These are phyloP conservation scores for Hedychridium roseum DNA, from an alignment of 2,888 invertebrate genomes.

Conservation along the genomic window DNA sequence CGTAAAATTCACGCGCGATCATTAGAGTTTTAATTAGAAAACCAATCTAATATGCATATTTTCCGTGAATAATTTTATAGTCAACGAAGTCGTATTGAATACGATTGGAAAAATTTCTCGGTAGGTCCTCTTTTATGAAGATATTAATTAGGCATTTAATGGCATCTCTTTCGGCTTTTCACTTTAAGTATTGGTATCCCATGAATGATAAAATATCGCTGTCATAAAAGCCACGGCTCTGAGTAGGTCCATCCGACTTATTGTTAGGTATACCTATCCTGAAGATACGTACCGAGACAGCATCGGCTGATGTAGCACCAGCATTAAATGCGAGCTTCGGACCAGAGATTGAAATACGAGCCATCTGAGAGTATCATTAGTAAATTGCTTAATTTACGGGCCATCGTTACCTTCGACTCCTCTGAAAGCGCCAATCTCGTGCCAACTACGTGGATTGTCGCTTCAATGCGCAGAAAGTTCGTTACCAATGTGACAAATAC, in stretches of 20 bases:
- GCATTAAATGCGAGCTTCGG: constrained; percentile 52
- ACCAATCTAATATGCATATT: too few species aligned
- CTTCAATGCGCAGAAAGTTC: too few species aligned
- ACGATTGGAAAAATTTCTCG: constrained; percentile 5
- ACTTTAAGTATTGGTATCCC: constrained; percentile 46
- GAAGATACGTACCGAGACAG: constrained; percentile 20
- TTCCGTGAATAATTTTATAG: too few species aligned
- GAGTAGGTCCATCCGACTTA: constrained; percentile 44
- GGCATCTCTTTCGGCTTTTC: too few species aligned
- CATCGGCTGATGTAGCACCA: constrained; percentile 53
- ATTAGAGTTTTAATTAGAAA: too few species aligned
- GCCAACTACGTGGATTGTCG: too few species aligned
- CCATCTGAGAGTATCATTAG: constrained; percentile 62
- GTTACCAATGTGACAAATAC: too few species aligned
- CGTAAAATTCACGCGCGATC: too few species aligned
- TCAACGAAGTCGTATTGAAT: too few species aligned
- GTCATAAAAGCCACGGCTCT: constrained; percentile 48
- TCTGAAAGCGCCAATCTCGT: constrained; percentile 22
- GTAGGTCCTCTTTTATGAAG: too few species aligned
- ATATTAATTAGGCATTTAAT: too few species aligned
- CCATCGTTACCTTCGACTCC: constrained; percentile 36
- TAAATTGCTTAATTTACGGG: constrained; percentile 62
- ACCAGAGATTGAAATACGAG: constrained; percentile 57
- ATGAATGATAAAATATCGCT: constrained; percentile 50
- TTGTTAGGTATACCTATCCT: constrained; percentile 24